These are phyloP conservation scores for Chamaedrilus cognettii DNA, from an alignment of 2,888 invertebrate genomes.

Conservation along the genomic window DNA sequence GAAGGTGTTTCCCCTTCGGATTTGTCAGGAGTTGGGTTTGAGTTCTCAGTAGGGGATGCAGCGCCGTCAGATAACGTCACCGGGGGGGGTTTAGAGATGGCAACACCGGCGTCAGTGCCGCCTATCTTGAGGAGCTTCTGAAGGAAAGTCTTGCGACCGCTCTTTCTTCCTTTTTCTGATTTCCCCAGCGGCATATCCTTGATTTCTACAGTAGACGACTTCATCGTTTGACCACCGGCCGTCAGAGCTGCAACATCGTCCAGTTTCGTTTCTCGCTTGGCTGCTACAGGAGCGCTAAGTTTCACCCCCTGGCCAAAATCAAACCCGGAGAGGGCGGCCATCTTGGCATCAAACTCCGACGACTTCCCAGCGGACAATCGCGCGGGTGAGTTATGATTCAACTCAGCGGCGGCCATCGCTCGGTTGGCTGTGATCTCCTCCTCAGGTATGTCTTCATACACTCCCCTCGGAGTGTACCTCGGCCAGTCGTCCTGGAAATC, in stretches of 20 bases:
- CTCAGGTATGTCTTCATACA: not conserved
- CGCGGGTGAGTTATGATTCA: not conserved
- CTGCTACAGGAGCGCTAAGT: too few relatives aligned
- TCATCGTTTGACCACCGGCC: not conserved
- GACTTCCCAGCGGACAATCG: not conserved
- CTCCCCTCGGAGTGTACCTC: not conserved
- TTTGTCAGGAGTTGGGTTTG: too few relatives aligned
- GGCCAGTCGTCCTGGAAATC: not conserved
- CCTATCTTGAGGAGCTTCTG: conserved; percentile 22
- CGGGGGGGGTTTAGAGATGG: too few relatives aligned
- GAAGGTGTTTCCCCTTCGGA: too few relatives aligned
- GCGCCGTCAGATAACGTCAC: too few relatives aligned
- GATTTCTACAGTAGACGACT: not conserved
- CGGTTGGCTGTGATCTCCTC: not conserved
- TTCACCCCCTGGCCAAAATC: not conserved
- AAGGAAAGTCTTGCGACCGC: conserved; percentile 26
- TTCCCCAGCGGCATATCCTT: not conserved
- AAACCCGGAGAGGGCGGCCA: not conserved
- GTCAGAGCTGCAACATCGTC: not conserved
- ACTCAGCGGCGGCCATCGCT: not conserved
- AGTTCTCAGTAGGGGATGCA: too few relatives aligned
- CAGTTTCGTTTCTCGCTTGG: too few relatives aligned
- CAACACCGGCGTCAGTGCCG: too few relatives aligned
- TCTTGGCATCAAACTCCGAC: conserved; percentile 2
- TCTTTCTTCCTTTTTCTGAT: conserved; percentile 17